Percentiles rank a stretch among this genome's conserved stretches.
These are phyloP conservation scores for Ceratina calcarata DNA, from an alignment of 1,140 invertebrate genomes.

Conservation along the genomic window DNA sequence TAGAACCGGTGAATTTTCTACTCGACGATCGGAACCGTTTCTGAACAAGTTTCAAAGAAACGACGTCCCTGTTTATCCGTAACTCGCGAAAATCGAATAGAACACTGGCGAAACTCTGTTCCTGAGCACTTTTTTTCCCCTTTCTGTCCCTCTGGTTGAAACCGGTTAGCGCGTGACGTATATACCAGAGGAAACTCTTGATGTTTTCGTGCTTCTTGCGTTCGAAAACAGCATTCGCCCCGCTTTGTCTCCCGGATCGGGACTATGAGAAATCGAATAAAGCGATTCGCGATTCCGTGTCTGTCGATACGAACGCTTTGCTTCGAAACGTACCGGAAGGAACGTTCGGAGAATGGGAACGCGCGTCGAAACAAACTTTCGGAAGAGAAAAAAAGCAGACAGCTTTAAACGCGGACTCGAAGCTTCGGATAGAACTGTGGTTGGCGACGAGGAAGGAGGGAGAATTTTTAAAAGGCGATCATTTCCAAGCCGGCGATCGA, in stretches of 20 bases:
- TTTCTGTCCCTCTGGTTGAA: background rate
- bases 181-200: background rate
- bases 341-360: background rate
- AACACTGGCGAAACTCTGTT: constrained; percentile 10
- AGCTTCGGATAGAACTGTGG: background rate
- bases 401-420: background rate
- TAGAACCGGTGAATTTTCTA: too few relatives aligned
- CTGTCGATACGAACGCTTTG: background rate
- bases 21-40: too few relatives aligned
- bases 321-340: constrained; percentile 3
- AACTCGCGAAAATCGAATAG: constrained; percentile 20
- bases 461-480: constrained; percentile 17
- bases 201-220: constrained; percentile 7
- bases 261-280: constrained; percentile 7
- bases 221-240: background rate
- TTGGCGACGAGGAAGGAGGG: background rate
- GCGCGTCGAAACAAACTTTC: constrained; percentile 3
- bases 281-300: background rate
- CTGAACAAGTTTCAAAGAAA: background rate
- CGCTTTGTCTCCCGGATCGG: constrained; percentile 11
- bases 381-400: background rate
- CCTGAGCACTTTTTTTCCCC: background rate
- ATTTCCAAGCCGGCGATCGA: constrained; percentile 15
- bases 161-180: background rate
- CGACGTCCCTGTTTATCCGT: constrained; percentile 20